Base-by-base conservation (phyloP, 2,113 vertebrate genomes). In the Penelope pileata region DNA sequence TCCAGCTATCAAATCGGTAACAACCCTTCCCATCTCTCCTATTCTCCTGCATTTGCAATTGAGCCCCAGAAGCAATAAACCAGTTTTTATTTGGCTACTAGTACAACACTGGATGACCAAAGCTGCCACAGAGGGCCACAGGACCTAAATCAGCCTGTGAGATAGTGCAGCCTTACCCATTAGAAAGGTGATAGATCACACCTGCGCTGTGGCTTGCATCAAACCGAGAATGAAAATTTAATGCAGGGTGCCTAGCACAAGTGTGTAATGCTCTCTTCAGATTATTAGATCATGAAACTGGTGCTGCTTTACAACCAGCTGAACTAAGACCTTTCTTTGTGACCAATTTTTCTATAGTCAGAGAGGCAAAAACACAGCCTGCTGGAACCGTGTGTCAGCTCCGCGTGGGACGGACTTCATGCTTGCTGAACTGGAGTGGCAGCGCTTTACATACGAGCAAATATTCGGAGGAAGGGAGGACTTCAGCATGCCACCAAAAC, bases 141-240 rank as follows among this genome's bases (percentile, higher is more conserved):
- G 24, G 16, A 42, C 17, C 21, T 51, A 30, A 63, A 45, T 26
- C 43, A 60, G 34, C 1, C 1, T 0, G 0, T 67, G 38, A 60
- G 47, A 38, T 16, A 36, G 22, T 0, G 1, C 11, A 19, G 47
- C 12, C 17, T 29, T 70, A 29, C 21, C 10, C 29, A 23, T 51
- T 42, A 30, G 12, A 26, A 72, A 76, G 54, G 63, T 54, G 45
- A 59, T 12, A 53, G 73, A 60, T 42, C 74, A 87, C 86, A 68
- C 8, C 86, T 16, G 6, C 48, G 4, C 66, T 4, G 40, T 9
- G 66, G 32, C 43, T 83, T 36, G 34, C 66, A 73, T 58, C 83
- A 69, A 58, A 76, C 7, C 27, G 51, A 56, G 38, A 54, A 60
- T 5, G 47, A 38, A 10, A 76, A 75, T 62, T 54, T 76, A 88